A percentile compares a stretch with the other conserved stretches of the same genome.
Conservation (phyloP, 1,140 invertebrate species). For the Conus betulinus region DNA sequence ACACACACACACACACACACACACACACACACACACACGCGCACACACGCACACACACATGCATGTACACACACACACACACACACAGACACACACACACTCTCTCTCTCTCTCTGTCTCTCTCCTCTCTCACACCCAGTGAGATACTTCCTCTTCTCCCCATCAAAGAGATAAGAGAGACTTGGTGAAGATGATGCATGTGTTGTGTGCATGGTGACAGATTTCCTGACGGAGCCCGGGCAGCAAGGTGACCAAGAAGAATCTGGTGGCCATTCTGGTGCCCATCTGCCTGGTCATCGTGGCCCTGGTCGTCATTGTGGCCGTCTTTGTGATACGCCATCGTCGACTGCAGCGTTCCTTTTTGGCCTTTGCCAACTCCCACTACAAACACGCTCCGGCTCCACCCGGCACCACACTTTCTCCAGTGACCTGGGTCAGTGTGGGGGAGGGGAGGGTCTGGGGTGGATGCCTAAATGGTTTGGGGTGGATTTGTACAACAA, state of each 20-base stretch:
- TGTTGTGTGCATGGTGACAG: not conserved
- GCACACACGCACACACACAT: slow-evolving; percentile 32
- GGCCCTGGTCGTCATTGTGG: slow-evolving; percentile 79
- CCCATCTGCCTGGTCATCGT: slow-evolving; percentile 79
- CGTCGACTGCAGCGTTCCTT: slow-evolving; percentile 86
- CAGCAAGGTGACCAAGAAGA: slow-evolving; percentile 50
- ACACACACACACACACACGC: slow-evolving; percentile 15
- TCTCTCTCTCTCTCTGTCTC: slow-evolving; percentile 11
- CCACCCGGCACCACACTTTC: slow-evolving; percentile 91
- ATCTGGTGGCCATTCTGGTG: slow-evolving; percentile 75
- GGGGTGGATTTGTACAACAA: not conserved
- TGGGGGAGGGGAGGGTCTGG: not conserved
- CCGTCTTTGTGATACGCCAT: slow-evolving; percentile 83
- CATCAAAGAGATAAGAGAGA: too few species aligned
- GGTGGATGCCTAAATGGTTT: not conserved
- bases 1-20: not conserved
- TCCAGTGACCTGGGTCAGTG: slow-evolving; percentile 77
- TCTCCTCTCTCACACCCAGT: not conserved
- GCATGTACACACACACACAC: slow-evolving; percentile 23
- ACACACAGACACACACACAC: not conserved
- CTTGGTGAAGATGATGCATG: too few species aligned
- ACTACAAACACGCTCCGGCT: slow-evolving; percentile 90
- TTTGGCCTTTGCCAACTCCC: slow-evolving; percentile 88
- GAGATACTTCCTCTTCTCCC: too few species aligned
- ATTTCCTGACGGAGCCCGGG: not conserved